phyloP scores from a whole-genome alignment of 2,797 vertebrate genomes.

The Parauchenoglanis punctatus region DNA sequence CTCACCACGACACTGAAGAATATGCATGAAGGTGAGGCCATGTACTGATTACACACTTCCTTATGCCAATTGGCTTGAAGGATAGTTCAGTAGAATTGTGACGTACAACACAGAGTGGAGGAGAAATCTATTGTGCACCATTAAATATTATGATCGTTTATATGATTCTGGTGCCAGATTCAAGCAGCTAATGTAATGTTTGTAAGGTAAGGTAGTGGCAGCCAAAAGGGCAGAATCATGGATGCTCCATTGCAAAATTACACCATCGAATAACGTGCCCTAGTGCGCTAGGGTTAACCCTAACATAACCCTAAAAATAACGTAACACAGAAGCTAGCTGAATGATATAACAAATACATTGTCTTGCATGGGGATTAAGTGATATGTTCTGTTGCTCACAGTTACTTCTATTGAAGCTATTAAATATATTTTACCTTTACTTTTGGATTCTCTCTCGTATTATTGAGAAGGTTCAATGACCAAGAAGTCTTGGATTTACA shows the following conservation, averaged over 20 bases:
- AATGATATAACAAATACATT: too few relatives aligned
- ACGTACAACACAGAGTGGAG: slow-evolving; percentile 44
- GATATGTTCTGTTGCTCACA: too few relatives aligned
- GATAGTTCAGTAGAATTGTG: slow-evolving; percentile 23
- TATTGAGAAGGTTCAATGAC: neutral
- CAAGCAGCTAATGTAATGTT: neutral
- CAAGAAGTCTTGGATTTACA: neutral
- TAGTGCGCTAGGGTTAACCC: too few relatives aligned
- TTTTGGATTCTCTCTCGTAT: neutral
- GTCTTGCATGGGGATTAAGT: too few relatives aligned
- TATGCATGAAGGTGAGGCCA: slow-evolving; percentile 65
- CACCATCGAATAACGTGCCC: too few relatives aligned
- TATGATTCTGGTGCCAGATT: slow-evolving; percentile 4
- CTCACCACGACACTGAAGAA: slow-evolving; percentile 59
- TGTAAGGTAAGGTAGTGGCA: neutral
- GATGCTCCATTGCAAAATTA: too few relatives aligned
- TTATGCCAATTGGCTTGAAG: slow-evolving; percentile 29
- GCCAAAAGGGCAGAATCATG: too few relatives aligned
- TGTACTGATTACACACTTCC: slow-evolving; percentile 37
- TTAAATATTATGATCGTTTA: slow-evolving; percentile 17
- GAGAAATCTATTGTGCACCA: neutral
- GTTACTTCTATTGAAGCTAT: too few relatives aligned
- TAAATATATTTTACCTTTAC: too few relatives aligned
- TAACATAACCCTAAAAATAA: too few relatives aligned
- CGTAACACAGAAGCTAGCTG: too few relatives aligned